Base-by-base conservation (phyloP, 2,888 invertebrate species). In the Allophyes oxyacanthae region DNA sequence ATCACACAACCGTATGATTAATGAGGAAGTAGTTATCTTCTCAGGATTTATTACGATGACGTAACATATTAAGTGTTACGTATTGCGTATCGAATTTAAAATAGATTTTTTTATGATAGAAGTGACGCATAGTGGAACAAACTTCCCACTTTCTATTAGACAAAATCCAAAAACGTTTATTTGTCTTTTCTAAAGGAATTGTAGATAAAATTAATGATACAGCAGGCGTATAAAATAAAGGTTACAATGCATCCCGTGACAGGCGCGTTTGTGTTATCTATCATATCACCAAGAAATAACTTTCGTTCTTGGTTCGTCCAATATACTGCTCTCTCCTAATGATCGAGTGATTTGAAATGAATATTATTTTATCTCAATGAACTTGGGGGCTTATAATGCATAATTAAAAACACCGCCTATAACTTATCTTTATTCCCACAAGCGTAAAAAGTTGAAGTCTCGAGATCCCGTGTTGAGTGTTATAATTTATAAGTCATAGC, bases 171-270 rank as follows among this genome's bases (percentile, higher is more conserved):
- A 20, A 20, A 20, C n/a, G 20, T 20, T 20, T 20, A 20, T 20
- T 20, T 20, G 20, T 20, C 20, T 20, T 20, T 20, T 20, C 20
- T n/a, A n/a, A n/a, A n/a, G n/a, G n/a, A n/a, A n/a, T n/a, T 32
- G 9, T 32, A 32, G 32, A n/a, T 32, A 14, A 11, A 45, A 42
- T 25, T 20, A 49, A 41, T 34, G 10, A 34, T 20, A n/a, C 0
- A 32, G 15, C 6, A 43, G 15, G 25, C 42, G 32, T n/a, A 13
- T 38, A 20, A 40, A 40, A 13, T 40, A 20, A 40, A 11, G 2
- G n/a, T 28, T 56, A 56, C 36, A 58, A 33, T 37, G n/a, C 33
- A 49, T 33, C 38, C 38, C 26, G 13, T 38, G 42, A 38, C 9
- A 37, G n/a, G 43, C 6, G 26, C 14, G 26, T 11, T 14, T 38